Conservation (phyloP, 1,140 invertebrate genomes). For the Phenacoccus solenopsis region DNA sequence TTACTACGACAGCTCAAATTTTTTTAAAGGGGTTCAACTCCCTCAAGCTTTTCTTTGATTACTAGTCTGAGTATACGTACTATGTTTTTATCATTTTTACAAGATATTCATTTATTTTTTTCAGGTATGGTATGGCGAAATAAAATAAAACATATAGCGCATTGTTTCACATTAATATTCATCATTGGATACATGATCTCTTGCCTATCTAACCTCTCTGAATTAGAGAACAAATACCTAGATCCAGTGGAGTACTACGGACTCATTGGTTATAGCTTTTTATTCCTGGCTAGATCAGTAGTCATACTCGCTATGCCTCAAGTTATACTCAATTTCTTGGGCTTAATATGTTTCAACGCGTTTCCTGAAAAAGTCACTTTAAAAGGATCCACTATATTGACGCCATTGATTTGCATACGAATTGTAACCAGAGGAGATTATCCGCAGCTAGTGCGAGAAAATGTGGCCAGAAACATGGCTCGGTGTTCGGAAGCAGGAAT, state of each 20-base stretch:
- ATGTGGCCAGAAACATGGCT: conserved; percentile 80
- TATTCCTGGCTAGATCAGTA: conserved; percentile 68
- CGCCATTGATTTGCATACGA: conserved; percentile 90
- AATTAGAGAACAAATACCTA: conserved; percentile 40
- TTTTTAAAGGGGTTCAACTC: too few species aligned
- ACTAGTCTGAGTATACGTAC: too few species aligned
- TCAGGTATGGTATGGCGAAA: conserved; percentile 40
- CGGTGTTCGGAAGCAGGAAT: conserved; percentile 78
- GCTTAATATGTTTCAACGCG: conserved; percentile 82
- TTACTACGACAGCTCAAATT: too few species aligned
- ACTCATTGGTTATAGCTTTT: conserved; percentile 45
- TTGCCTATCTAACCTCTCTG: conserved; percentile 47
- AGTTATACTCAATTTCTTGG: conserved; percentile 83
- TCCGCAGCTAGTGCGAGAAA: conserved; percentile 77
- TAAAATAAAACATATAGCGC: conserved; percentile 55
- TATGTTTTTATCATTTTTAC: too few species aligned
- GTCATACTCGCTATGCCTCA: conserved; percentile 79
- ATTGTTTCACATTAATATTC: conserved; percentile 58
- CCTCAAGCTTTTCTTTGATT: too few species aligned
- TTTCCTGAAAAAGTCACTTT: conserved; percentile 86
- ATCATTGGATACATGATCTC: conserved; percentile 70
- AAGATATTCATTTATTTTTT: too few species aligned
- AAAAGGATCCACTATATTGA: conserved; percentile 76
- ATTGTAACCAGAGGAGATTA: conserved; percentile 92
- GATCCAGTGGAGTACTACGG: conserved; percentile 74